Percentiles rank a stretch among this genome's conserved stretches.
phyloP scores from a whole-genome alignment of 1,140 invertebrate genomes.

The Sinella curviseta region DNA sequence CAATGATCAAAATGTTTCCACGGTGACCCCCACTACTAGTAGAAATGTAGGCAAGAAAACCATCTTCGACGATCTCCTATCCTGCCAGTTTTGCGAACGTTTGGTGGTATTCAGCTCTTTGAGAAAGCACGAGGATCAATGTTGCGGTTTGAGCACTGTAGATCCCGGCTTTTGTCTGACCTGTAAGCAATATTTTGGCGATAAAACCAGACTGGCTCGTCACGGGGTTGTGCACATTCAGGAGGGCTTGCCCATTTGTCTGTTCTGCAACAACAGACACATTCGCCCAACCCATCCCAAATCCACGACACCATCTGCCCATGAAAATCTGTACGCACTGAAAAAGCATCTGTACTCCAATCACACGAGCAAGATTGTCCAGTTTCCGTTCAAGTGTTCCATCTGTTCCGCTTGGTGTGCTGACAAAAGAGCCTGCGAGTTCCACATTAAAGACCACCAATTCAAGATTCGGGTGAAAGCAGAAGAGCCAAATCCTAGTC shows the following conservation, averaged over 20 bases:
- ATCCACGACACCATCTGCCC: neutral
- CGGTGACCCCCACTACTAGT: neutral
- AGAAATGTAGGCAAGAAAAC: neutral
- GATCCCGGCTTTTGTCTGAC: neutral
- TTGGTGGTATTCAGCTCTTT: neutral
- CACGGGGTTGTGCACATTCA: conserved; percentile 24
- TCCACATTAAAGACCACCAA: conserved; percentile 16
- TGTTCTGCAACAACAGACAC: conserved; percentile 8
- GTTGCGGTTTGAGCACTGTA: neutral
- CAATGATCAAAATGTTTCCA: neutral
- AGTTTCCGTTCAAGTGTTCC: neutral
- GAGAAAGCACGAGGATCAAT: conserved; percentile 9
- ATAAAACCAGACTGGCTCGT: neutral
- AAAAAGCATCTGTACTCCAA: conserved; percentile 24
- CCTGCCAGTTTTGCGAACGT: conserved; percentile 15
- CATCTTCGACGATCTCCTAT: neutral
- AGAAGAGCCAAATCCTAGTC: neutral
- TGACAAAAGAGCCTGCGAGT: conserved; percentile 3
- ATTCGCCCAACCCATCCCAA: neutral
- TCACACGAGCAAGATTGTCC: conserved; percentile 1
- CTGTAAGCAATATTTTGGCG: conserved; percentile 1
- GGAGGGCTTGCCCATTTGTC: conserved; percentile 13
- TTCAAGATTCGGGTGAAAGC: neutral
- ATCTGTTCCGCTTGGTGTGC: neutral
- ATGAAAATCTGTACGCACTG: neutral